Base-by-base conservation (phyloP, 2,797 vertebrate species). In the Hemitrygon akajei region DNA sequence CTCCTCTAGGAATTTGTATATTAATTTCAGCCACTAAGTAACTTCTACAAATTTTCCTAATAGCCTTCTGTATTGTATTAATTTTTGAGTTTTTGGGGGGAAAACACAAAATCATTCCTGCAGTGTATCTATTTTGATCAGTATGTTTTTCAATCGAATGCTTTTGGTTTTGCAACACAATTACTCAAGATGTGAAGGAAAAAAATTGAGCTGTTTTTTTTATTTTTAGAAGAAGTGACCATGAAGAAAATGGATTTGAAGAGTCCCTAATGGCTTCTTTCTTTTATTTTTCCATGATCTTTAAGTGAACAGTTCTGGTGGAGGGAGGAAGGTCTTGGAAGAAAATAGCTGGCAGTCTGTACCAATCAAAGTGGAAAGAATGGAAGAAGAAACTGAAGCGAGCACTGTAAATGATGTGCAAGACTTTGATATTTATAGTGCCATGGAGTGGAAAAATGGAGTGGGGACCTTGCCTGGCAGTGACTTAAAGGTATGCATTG, bases 361-460 rank as follows among this genome's bases (percentile, higher is more conserved):
- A n/a, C 91, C 91, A 75, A 93, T 93, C 91, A 93, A 93, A 93
- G 7, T 93, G 73, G 91, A 93, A 93, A 93, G 71, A 76, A 75
- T 76, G 2, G 69, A 93, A 56, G 91, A 93, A 93, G 91, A 75
- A 93, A 25, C 71, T 7, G 91, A 93, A 73, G 30, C 91, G 18
- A 93, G 91, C 71, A 76, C 30, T 18, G 18, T 71, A 76, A 69
- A 71, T 47, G 69, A 92, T 93, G 71, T 73, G 20, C 69, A 76
- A 71, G 91, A 93, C 71, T 93, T 93, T 76, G 91, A 93, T n/a
- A 93, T 93, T 76, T 93, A 93, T 47, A 76, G 73, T 93, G 91
- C 91, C 37, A 93, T 93, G 91, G 91, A 93, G 76, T 93, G 91
- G 91, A 93, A 93, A 16, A 93, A 93, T 93, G 91, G 91, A 75